Evolutionary conservation across 2,888 invertebrate genomes (phyloP), one percentile per base, ranked within the genome.

Genomic region (Pyralis farinalis): DNA sequence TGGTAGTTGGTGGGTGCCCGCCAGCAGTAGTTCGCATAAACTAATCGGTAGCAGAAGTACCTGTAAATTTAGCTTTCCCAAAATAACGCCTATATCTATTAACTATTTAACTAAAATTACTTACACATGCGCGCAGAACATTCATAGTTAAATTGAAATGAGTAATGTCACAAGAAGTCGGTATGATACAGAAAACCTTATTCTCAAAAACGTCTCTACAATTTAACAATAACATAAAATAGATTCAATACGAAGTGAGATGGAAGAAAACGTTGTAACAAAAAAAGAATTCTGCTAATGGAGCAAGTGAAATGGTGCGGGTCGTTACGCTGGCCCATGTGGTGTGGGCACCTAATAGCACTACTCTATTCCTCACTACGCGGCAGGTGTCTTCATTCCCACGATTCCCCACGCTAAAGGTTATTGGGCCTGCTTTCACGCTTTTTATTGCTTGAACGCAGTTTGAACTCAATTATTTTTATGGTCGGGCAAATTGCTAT

Each of bases 401-500:
- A 86, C 86, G 84, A 25, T 71, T 64, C 65, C 70, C 76, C 70
- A 69, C 63, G 69, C 77, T 71, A 79, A 83, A 85, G 85, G 86
- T 85, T 87, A 86, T 85, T 83, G 80, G 82, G 79, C 76, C 76
- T 81, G 77, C 83, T 84, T 86, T 81, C 81, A 86, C 78, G 81
- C 83, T 86, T 88, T 88, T 88, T 88, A 86, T 85, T 83, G 86
- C 87, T 77, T 70, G 71, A 81, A 85, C 85, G 81, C 82, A 83
- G 84, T 87, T 87, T 86, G 83, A 85, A 87, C 87, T 86, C 86
- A 87, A 88, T 87, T 87, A 88, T 86, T 86, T 88, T 88, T 87
- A 87, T 83, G 86, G 82, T 76, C 65, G 78, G 64, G 75, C 68
- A 84, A 88, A 87, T 88, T 86, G 84, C 87, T 86, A 84, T 86